Percentiles rank a stretch among this genome's conserved stretches.
These are phyloP conservation scores for Canis aureus DNA, from an alignment of 2,113 vertebrate species.

Conservation along the genomic window DNA sequence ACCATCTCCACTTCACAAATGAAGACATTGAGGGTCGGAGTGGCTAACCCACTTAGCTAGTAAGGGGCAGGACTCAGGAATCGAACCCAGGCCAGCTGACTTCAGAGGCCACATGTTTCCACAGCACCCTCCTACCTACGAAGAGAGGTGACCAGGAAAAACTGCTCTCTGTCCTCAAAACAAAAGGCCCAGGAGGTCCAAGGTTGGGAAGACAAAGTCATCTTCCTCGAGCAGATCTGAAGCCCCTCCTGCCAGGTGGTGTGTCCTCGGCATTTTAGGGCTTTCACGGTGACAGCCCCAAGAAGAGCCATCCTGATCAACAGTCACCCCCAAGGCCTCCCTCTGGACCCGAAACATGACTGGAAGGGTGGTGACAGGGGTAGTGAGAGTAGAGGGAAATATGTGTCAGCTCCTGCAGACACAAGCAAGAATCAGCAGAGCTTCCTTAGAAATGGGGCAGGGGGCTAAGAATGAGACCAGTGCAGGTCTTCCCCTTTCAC, in stretches of 20 bases:
- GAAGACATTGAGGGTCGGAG: neutral
- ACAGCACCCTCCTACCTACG: neutral
- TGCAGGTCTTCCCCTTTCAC: neutral
- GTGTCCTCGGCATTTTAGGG: neutral
- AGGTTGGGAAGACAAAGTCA: neutral
- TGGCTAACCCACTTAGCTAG: neutral
- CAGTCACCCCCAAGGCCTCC: neutral
- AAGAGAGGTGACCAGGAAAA: neutral
- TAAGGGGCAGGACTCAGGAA: neutral
- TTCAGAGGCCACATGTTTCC: neutral
- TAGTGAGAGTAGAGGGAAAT: neutral
- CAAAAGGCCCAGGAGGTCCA: neutral
- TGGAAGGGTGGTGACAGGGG: neutral
- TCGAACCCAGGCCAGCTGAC: neutral
- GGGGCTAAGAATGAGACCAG: neutral
- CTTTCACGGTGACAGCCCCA: neutral
- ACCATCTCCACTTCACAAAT: neutral
- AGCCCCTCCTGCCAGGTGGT: neutral
- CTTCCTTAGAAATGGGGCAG: neutral
- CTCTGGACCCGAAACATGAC: neutral
- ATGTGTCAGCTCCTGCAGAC: conserved; percentile 30
- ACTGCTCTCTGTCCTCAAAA: neutral
- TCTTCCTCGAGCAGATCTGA: neutral
- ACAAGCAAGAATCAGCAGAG: neutral
- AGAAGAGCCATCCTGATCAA: neutral